phyloP scores from a whole-genome alignment of 1,140 invertebrate species.

The Halesus radiatus region DNA sequence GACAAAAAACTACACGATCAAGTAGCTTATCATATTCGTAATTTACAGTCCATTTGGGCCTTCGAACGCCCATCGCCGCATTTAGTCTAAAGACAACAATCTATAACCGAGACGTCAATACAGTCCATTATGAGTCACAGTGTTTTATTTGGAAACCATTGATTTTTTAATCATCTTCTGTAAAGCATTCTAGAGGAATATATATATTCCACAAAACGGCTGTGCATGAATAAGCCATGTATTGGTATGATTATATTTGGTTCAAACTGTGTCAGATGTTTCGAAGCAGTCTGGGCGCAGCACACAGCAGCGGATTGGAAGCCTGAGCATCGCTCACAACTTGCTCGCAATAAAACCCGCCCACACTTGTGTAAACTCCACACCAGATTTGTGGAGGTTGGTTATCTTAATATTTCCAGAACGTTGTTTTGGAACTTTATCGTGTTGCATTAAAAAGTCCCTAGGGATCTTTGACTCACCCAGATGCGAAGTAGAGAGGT shows the following conservation, averaged over 20 bases:
- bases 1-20: no score
- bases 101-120: no score
- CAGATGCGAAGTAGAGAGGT: not conserved
- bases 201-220: no score
- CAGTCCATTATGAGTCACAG: no score
- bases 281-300: slow-evolving; percentile 41
- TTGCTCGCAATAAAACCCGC: slow-evolving; percentile 40
- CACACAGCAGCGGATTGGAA: slow-evolving; percentile 32
- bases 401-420: slow-evolving; percentile 53
- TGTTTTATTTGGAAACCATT: no score
- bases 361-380: slow-evolving; percentile 37
- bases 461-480: slow-evolving; percentile 37
- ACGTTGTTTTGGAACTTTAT: slow-evolving; percentile 51
- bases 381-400: slow-evolving; percentile 42
- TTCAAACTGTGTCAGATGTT: not conserved
- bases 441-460: slow-evolving; percentile 52
- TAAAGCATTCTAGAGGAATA: no score
- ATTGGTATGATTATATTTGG: no score
- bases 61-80: no score
- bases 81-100: no score
- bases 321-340: slow-evolving; percentile 37
- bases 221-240: not conserved
- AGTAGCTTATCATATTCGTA: no score
- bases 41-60: no score
- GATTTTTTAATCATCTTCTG: no score